Conservation (phyloP, 2,888 invertebrate genomes). For the Agrochola litura region DNA sequence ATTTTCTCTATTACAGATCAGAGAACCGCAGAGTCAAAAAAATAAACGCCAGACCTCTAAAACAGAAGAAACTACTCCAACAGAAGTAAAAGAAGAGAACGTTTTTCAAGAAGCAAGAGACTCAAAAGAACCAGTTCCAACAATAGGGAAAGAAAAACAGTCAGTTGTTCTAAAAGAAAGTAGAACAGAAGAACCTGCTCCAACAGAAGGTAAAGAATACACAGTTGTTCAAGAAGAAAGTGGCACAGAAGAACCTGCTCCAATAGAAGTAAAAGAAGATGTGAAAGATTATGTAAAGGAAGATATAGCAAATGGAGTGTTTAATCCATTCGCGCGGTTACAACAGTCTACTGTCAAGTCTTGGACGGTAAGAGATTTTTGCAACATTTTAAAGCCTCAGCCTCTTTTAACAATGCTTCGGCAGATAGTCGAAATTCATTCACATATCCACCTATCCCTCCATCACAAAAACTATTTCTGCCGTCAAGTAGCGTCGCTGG, state of each 20-base stretch:
- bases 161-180: background rate
- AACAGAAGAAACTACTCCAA: background rate
- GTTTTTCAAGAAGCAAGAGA: background rate
- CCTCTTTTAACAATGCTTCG: too few species aligned
- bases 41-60: background rate
- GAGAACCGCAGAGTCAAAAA: background rate
- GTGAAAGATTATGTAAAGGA: too few species aligned
- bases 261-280: background rate
- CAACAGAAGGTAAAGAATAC: background rate
- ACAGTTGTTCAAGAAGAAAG: background rate
- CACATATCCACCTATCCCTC: too few species aligned
- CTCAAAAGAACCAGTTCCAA: background rate
- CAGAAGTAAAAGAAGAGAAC: background rate
- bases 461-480: too few species aligned
- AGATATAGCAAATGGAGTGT: background rate
- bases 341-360: conserved; percentile 22
- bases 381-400: background rate
- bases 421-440: too few species aligned
- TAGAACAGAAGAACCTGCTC: background rate
- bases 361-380: conserved; percentile 41
- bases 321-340: conserved; percentile 32
- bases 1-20: conserved; percentile 27
- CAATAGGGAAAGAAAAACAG: conserved; percentile 2
- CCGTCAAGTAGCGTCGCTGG: too few species aligned
- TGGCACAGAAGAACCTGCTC: background rate